Evolutionary conservation across 2,113 vertebrate species (phyloP), one percentile per base, ranked within the genome.

Genomic region (Mormyrus iriodes): DNA sequence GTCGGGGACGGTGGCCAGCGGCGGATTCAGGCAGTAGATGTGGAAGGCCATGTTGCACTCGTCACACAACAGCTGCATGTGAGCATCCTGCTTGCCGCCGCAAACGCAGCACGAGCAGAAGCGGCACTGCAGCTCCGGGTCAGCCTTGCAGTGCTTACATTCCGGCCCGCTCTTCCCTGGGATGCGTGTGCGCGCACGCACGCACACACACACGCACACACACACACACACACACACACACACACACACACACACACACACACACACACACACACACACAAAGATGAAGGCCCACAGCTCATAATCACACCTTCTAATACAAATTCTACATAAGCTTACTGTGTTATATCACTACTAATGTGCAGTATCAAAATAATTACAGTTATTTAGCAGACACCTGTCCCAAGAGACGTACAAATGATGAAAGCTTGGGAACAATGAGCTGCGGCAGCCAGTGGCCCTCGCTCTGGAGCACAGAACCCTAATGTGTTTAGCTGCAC

Each of bases 31-130:
- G 93, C 98, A 99, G 95, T 99, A 99, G 93, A 99, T 98, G 93
- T 99, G 98, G 93, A 98, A 99, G 53, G 98, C 98, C 98, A 82
- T 82, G 76, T 82, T 44, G 7, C 76, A 82, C 39, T 82, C 76
- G 39, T 82, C 76, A 3, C 76, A 99, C 1, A 99, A 95, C 93
- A 99, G 96, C 91, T 99, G 98, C 98, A 98, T 98, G 93, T 97
- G 97, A 90, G 98, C 97, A 55, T 99, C 98, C 91, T 97, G 98
- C 93, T 99, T 99, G 61, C 98, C 98, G 85, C 98, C 98, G 88
- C 98, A 99, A 88, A 98, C 94, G 90, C 96, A 98, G 95, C 98
- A 99, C 3, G 98, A 99, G 92, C 98, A 99, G 94, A 97, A 97
- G 2, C 96, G 97, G 86, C 98, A 99, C 92, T 98, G 98, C 0